Evolutionary conservation across 2,888 invertebrate genomes (phyloP).

Genomic region (Calephelis perditalis): DNA sequence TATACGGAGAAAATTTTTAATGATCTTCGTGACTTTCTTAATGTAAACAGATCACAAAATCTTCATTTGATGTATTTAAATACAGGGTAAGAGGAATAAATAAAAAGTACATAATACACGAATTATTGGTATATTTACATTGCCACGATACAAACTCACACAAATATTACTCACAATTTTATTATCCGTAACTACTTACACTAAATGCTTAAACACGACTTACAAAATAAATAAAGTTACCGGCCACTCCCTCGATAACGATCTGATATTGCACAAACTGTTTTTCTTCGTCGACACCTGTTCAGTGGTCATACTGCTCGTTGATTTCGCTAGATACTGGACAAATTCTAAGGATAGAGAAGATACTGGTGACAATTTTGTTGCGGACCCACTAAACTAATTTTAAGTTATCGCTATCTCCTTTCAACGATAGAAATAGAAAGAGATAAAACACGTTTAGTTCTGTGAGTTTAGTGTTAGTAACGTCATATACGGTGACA

Average conservation of each 20-base stretch:
- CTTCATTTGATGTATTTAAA: no score
- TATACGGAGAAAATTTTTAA: no score
- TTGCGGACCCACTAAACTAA: no score
- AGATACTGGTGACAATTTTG: not conserved
- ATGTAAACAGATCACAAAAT: no score
- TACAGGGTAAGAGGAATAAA: not conserved
- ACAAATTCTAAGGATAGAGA: not conserved
- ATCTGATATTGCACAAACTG: conserved; percentile 6
- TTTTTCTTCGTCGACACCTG: not conserved
- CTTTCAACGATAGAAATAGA: no score
- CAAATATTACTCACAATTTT: conserved; percentile 33
- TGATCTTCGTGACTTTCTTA: no score
- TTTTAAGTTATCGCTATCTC: no score
- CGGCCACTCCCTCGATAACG: conserved; percentile 15
- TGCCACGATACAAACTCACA: conserved; percentile 32
- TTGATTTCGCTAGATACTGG: not conserved
- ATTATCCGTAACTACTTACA: conserved; percentile 14
- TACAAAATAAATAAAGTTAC: conserved; percentile 27
- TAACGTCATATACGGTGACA: no score
- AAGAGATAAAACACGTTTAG: no score
- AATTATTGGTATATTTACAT: conserved; percentile 36
- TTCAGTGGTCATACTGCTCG: not conserved
- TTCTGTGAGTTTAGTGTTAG: no score
- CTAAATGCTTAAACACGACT: conserved; percentile 18
- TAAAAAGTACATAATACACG: conserved; percentile 19